Percentiles rank a stretch among this genome's conserved stretches.
Conservation (phyloP, 2,888 invertebrate genomes). For the Drymonia ruficornis region DNA sequence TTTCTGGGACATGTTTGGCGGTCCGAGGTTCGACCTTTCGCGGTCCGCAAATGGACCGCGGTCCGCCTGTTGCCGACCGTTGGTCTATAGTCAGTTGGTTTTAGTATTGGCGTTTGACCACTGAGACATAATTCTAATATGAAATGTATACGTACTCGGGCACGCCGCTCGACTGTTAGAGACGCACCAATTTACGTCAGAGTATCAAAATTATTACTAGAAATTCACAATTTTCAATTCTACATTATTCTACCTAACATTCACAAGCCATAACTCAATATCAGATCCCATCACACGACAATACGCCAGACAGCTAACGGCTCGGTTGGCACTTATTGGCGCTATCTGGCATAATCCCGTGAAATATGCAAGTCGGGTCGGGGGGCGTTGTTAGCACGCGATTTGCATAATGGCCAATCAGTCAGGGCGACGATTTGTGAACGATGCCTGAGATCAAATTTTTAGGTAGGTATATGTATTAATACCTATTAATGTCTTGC, state of each 20-base stretch:
- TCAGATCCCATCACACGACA: constrained; percentile 10
- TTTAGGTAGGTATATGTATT: neutral
- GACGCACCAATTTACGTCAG: too few relatives aligned
- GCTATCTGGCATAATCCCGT: constrained; percentile 44
- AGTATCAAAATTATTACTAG: too few relatives aligned
- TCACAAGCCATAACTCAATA: constrained; percentile 2
- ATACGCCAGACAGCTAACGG: constrained; percentile 38
- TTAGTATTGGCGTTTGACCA: too few relatives aligned
- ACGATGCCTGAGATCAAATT: constrained; percentile 2
- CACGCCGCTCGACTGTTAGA: too few relatives aligned
- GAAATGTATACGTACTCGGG: too few relatives aligned
- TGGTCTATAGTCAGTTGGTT: too few relatives aligned
- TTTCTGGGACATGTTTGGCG: too few relatives aligned
- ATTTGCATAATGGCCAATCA: constrained; percentile 68
- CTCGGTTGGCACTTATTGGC: constrained; percentile 47
- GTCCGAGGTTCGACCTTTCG: too few relatives aligned
- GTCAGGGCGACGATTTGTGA: constrained; percentile 45
- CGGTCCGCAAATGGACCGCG: too few relatives aligned
- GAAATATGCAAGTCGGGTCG: constrained; percentile 51
- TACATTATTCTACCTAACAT: neutral
- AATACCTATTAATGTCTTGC: too few relatives aligned
- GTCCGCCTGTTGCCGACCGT: too few relatives aligned
- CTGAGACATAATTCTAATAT: too few relatives aligned
- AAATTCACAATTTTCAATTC: neutral
- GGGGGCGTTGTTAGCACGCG: constrained; percentile 49